phyloP scores from a whole-genome alignment of 2,797 vertebrate species.

The Mormyrus hasselquistii region DNA sequence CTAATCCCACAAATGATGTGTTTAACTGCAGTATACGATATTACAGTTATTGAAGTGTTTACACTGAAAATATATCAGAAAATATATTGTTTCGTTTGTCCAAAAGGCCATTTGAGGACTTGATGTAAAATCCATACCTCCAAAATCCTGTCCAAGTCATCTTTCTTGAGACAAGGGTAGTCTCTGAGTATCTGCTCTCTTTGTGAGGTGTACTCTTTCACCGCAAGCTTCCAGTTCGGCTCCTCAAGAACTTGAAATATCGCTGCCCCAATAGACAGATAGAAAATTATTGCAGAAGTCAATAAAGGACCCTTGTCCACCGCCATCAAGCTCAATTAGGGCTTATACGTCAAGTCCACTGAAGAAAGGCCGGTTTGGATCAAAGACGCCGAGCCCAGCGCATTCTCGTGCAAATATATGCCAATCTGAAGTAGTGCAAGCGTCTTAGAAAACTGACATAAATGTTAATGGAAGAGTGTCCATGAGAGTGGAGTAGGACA shows the following conservation, averaged over 20 bases:
- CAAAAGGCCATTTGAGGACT: background rate
- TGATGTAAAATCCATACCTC: constrained; percentile 66
- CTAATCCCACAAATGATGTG: background rate
- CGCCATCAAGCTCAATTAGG: constrained; percentile 59
- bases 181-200: constrained; percentile 74
- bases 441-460: background rate
- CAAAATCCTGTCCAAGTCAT: constrained; percentile 80
- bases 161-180: constrained; percentile 76
- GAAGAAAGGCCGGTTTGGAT: constrained; percentile 18
- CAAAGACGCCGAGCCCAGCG: constrained; percentile 34
- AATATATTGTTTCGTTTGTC: background rate
- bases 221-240: constrained; percentile 79
- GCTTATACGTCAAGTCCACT: background rate
- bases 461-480: background rate
- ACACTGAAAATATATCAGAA: background rate
- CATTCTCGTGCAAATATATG: constrained; percentile 38
- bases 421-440: background rate
- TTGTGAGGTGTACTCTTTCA: constrained; percentile 59
- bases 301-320: constrained; percentile 93
- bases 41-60: background rate
- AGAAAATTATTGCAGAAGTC: constrained; percentile 94
- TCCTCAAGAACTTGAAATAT: constrained; percentile 96
- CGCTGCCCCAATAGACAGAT: constrained; percentile 97
- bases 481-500: background rate
- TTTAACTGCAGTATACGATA: background rate